Base-by-base conservation (phyloP, 2,888 invertebrate genomes). In the Anagyrus pseudococci region DNA sequence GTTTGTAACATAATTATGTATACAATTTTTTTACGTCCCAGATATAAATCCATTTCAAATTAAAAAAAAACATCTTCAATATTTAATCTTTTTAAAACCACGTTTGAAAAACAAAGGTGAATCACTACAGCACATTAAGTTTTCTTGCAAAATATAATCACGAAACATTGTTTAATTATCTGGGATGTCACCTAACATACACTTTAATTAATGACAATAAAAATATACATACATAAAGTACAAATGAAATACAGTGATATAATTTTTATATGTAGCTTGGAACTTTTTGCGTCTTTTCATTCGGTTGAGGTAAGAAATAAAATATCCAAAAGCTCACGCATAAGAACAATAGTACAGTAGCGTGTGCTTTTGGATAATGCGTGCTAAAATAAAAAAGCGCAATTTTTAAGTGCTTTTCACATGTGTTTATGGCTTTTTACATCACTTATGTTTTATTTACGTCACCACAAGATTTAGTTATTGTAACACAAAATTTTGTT, bases 1-100 rank as follows among this genome's bases (percentile, higher is more conserved):
- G 94, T 90, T 72, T 67, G 70, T 62, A 49, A 2, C 10, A 25
- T 53, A 26, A 10, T 20, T 10, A n/a, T n/a, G n/a, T n/a, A n/a
- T n/a, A n/a, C n/a, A n/a, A n/a, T n/a, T 52, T 15, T 37, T 50
- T 20, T 48, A 53, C 46, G 25, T 62, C 43, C 25, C 25, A 54
- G 43, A 58, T 58, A 54, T 43, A 7, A 10, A 25, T 25, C 17
- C 3, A 33, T 19, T 4, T 40, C 26, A 15, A 19, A 26, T 49
- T 49, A 20, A 26, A 49, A n/a, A n/a, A n/a, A n/a, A n/a, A n/a
- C n/a, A n/a, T n/a, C n/a, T n/a, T n/a, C n/a, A n/a, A n/a, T n/a
- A n/a, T n/a, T n/a, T n/a, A n/a, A n/a, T n/a, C n/a, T n/a, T n/a
- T n/a, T n/a, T n/a, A n/a, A n/a, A n/a, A n/a, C n/a, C n/a, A n/a